A percentile compares a stretch with the other conserved stretches of the same genome.
Conservation (phyloP, 2,113 vertebrate genomes). For the Orthonyx spaldingii region DNA sequence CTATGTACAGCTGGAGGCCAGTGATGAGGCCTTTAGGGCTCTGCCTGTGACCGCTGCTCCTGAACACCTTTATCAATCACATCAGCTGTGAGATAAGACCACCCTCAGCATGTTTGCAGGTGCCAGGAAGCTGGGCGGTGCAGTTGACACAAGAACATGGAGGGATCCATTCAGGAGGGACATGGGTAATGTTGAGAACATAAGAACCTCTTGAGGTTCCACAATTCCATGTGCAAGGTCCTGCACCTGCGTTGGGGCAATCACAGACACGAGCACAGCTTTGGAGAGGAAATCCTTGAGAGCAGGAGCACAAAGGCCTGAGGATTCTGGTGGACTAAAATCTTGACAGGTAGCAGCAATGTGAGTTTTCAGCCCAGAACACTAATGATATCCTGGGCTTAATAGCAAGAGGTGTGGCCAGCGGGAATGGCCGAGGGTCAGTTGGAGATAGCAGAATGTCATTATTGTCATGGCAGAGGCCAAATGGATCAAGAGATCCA, state of each 20-base stretch:
- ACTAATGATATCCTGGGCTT: background rate
- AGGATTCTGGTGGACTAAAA: background rate
- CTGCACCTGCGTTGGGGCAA: accelerated
- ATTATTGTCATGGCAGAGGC: background rate
- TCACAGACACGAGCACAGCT: background rate
- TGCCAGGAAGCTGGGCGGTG: background rate
- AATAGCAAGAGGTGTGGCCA: background rate
- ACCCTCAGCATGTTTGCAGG: background rate
- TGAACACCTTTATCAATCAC: background rate
- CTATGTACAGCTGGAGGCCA: background rate
- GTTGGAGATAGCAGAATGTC: background rate
- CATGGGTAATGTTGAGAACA: no score
- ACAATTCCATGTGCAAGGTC: background rate
- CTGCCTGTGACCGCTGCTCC: background rate
- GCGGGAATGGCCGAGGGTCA: background rate
- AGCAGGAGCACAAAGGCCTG: background rate
- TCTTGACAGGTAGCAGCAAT: background rate
- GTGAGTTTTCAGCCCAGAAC: background rate
- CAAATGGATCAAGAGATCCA: background rate
- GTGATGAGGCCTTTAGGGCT: background rate
- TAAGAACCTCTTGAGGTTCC: background rate
- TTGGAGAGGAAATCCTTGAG: background rate
- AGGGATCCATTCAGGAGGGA: background rate
- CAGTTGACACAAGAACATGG: background rate
- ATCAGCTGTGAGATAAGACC: accelerated